Conservation (phyloP, 2,113 vertebrate genomes). For the Oncorhynchus tshawytscha region DNA sequence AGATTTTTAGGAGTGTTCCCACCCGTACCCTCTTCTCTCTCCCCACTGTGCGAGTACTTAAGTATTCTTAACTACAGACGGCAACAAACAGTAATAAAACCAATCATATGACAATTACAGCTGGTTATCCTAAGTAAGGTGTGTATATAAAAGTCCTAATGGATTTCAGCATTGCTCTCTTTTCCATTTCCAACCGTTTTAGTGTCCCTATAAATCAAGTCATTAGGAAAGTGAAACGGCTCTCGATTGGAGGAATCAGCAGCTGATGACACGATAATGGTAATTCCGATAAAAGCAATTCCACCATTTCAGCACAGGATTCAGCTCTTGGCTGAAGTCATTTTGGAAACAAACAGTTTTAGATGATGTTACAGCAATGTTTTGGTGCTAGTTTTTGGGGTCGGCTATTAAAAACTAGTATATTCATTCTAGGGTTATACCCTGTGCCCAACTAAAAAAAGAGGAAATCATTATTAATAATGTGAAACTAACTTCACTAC, state of each 20-base stretch:
- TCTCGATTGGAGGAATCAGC: slow-evolving; percentile 55
- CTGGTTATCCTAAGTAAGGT: slow-evolving; percentile 41
- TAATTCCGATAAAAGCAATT: slow-evolving; percentile 3
- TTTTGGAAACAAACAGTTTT: background rate
- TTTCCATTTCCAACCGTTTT: slow-evolving; percentile 44
- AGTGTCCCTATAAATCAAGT: slow-evolving; percentile 59
- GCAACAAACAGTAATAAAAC: slow-evolving; percentile 61
- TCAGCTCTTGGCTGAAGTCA: background rate
- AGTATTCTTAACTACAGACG: slow-evolving; percentile 51
- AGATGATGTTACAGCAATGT: background rate
- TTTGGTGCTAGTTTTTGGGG: background rate
- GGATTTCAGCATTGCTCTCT: slow-evolving; percentile 37
- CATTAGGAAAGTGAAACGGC: slow-evolving; percentile 41
- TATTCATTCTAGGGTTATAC: background rate
- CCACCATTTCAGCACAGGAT: background rate
- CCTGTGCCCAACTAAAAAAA: background rate
- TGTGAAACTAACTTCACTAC: too few relatives aligned
- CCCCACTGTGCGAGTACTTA: slow-evolving; percentile 31
- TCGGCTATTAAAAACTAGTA: background rate
- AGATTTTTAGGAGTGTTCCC: slow-evolving; percentile 42
- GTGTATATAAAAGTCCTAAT: slow-evolving; percentile 43
- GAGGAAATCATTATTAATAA: too few relatives aligned
- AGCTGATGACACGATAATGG: slow-evolving; percentile 49
- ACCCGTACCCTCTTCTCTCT: background rate
- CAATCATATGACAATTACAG: slow-evolving; percentile 69